Evolutionary conservation across 2,797 vertebrate species (phyloP), one percentile per base, ranked within the genome.

Genomic region (Lycodopsis pacificus): DNA sequence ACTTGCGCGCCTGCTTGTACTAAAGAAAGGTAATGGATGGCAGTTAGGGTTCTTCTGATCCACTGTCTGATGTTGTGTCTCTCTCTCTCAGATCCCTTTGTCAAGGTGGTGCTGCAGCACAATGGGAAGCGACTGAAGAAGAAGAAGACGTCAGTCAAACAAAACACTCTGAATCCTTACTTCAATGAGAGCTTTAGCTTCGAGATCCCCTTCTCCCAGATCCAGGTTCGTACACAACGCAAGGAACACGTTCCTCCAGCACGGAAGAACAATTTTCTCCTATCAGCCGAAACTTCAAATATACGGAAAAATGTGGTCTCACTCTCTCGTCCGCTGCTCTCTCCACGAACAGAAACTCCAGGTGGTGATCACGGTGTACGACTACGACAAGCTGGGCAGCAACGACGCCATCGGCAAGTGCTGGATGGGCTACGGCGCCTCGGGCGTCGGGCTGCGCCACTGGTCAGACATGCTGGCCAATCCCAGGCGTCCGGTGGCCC

Each of bases 131-230:
- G 97, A 20, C 86, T 98, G 71, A 96, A 97, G 88, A 97, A 98
- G 91, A 98, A 98, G 94, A 98, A 98, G 94, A 97, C 97, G 0
- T 95, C 97, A 1, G 96, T 97, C 36, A 98, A 97, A 87, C 97
- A 97, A 83, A 98, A 98, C 89, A 98, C 97, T 0, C 93, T 98
- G 83, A 98, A 97, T 80, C 97, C 97, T 3, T 98, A 98, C 78
- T 98, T 97, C 91, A 98, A 97, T 0, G 97, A 98, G 79, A 97
- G 97, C 82, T 98, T 98, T 77, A 98, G 97, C 90, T 98, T 98
- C 14, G 97, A 98, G 92, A 96, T 97, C 76, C 96, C 97, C n/a
- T 97, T 97, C 70, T 97, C 97, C 66, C 96, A 97, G 91, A 95
- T 98, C 73, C 97, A 98, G 96, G 97, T 97, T 76, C 30, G 88